These are phyloP conservation scores for Cybosia mesomella DNA, from an alignment of 2,888 invertebrate species.

Conservation along the genomic window DNA sequence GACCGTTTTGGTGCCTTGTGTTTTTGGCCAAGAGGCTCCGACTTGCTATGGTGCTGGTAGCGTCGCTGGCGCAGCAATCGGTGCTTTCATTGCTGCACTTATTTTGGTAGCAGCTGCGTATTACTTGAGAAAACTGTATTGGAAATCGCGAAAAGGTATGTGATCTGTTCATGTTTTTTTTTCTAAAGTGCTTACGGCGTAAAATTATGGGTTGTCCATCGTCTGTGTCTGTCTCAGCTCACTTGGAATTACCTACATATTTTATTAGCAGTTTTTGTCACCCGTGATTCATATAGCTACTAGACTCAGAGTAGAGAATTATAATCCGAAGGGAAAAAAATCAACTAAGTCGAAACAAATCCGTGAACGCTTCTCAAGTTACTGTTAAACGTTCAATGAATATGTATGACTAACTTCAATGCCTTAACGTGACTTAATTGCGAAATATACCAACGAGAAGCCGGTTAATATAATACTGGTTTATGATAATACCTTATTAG, in stretches of 20 bases:
- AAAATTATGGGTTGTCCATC: conserved; percentile 21
- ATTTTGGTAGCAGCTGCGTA: conserved; percentile 86
- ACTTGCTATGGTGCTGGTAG: conserved; percentile 90
- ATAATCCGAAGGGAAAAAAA: conserved; percentile 19
- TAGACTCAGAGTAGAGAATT: background rate
- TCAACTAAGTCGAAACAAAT: conserved; percentile 27
- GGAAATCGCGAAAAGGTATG: conserved; percentile 88
- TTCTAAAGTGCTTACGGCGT: conserved; percentile 20
- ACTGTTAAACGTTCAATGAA: conserved; percentile 48
- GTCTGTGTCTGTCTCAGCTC: background rate
- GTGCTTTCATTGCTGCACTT: conserved; percentile 89
- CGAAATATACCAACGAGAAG: conserved; percentile 47
- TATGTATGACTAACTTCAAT: conserved; percentile 49
- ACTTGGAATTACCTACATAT: conserved; percentile 28
- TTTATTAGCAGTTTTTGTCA: conserved; percentile 17
- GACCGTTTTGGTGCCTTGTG: conserved; percentile 79
- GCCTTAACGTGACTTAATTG: conserved; percentile 49
- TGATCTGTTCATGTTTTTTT: conserved; percentile 30
- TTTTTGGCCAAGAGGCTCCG: conserved; percentile 78
- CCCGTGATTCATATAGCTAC: conserved; percentile 8
- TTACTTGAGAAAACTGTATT: conserved; percentile 88
- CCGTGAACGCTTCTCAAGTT: conserved; percentile 38
- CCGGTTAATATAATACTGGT: conserved; percentile 40
- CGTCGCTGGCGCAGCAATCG: conserved; percentile 90
- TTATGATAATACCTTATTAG: conserved; percentile 39